Evolutionary conservation across 2,888 invertebrate species (phyloP), one percentile per base, ranked within the genome.

Genomic region (Sepioteuthis lessoniana): DNA sequence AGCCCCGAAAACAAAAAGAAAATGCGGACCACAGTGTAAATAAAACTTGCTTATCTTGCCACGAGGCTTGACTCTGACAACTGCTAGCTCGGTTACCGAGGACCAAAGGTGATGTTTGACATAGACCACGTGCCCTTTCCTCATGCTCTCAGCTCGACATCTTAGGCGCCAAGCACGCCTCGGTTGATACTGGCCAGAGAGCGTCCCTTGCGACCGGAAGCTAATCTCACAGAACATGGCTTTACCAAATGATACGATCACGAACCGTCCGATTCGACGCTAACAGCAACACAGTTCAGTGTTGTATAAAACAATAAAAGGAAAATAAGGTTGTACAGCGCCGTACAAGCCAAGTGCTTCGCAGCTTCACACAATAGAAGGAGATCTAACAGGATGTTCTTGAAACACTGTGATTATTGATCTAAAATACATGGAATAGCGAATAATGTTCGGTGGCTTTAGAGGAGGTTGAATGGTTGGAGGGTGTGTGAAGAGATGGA

Each of bases 131-230:
- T 76, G 76, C 76, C 35, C n/a, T 76, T 76, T 35, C 76, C 76
- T 19, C 76, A n/a, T 76, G 76, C 76, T n/a, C 76, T n/a, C 35
- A n/a, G 13, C 19, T 35, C 76, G n/a, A 35, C 76, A n/a, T 76
- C 76, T 76, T n/a, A n/a, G 76, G 76, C 76, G 76, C 76, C 76
- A 76, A 76, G 76, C 76, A 76, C 76, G 76, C 76, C 76, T 76
- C n/a, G 76, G 76, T 35, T 76, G 76, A 76, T 76, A n/a, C n/a
- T 76, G 76, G 76, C 76, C 76, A 76, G 76, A n/a, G 76, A 76
- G 76, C n/a, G 76, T 76, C 76, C n/a, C 76, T 35, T n/a, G 76
- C 76, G 76, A 76, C n/a, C 76, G 76, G 76, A 76, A 76, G 76
- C 76, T n/a, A 76, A 76, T 76, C 76, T 76, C n/a, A 76, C n/a